Evolutionary conservation across 2,797 vertebrate species (phyloP).

Genomic region (Heterohyrax brucei): DNA sequence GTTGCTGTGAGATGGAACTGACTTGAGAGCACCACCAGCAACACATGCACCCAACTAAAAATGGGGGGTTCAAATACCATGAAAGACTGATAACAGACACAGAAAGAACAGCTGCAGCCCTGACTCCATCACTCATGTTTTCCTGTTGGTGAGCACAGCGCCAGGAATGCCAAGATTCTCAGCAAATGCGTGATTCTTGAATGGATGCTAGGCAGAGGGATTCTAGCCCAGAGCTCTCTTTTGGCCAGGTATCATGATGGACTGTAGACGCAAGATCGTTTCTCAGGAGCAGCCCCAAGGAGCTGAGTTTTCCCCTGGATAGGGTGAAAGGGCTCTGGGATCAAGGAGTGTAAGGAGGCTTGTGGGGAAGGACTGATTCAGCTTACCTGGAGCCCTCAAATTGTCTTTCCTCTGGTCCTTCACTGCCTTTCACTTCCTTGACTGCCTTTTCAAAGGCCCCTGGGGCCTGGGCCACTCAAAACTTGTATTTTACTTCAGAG

Average conservation of each 20-base stretch:
- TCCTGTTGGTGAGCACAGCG: neutral
- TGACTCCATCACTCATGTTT: neutral
- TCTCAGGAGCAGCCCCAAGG: no score
- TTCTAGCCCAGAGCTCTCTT: neutral
- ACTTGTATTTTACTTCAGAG: neutral
- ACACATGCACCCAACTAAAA: fast-evolving
- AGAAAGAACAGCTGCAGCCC: neutral
- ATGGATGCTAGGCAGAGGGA: fast-evolving
- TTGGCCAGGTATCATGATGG: neutral
- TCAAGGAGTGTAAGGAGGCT: neutral
- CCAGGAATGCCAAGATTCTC: neutral
- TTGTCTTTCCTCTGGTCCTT: neutral
- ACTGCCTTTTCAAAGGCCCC: neutral
- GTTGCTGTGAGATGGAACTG: no score
- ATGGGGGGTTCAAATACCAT: fast-evolving
- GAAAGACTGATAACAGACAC: no score
- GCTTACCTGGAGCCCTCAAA: neutral
- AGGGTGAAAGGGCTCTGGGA: fast-evolving
- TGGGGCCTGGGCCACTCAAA: no score
- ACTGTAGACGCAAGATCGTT: neutral
- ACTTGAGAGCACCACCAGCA: no score
- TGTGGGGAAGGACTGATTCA: neutral
- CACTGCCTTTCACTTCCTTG: neutral
- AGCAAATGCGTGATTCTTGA: neutral
- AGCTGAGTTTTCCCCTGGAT: fast-evolving